Conservation (phyloP, 2,888 invertebrate species). For the Cartodere bifasciata region DNA sequence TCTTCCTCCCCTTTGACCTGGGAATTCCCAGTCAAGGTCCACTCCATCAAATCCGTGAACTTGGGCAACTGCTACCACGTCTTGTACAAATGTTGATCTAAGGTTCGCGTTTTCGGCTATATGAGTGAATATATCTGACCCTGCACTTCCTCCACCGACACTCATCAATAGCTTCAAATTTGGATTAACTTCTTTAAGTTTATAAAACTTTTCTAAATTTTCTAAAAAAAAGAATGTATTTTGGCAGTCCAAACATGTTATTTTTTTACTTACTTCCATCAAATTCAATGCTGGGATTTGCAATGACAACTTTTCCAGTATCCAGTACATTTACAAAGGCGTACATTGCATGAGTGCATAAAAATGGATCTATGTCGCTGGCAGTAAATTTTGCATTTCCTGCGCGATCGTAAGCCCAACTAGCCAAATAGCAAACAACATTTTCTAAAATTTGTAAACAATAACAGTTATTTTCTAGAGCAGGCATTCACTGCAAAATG, state of each 20-base stretch:
- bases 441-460: conserved; percentile 35
- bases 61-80: conserved; percentile 38
- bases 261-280: no score
- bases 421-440: conserved; percentile 58
- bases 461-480: neutral
- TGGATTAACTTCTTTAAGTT: conserved; percentile 39
- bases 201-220: conserved; percentile 41
- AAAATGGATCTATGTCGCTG: conserved; percentile 45
- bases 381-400: conserved; percentile 52
- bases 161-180: conserved; percentile 46
- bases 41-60: conserved; percentile 54
- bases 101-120: conserved; percentile 34
- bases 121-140: conserved; percentile 28
- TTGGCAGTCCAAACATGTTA: no score
- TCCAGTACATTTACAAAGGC: no score
- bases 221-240: conserved; percentile 32
- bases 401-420: conserved; percentile 57
- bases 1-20: conserved; percentile 42
- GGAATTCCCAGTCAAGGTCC: conserved; percentile 65
- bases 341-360: conserved; percentile 64
- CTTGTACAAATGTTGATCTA: conserved; percentile 42
- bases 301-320: no score
- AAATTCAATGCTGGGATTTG: no score
- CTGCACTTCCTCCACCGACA: conserved; percentile 59
- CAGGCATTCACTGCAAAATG: no score